A percentile compares a stretch with the other conserved stretches of the same genome.
Evolutionary conservation across 2,888 invertebrate genomes (phyloP).

Genomic region (Ochropleura leucogaster): DNA sequence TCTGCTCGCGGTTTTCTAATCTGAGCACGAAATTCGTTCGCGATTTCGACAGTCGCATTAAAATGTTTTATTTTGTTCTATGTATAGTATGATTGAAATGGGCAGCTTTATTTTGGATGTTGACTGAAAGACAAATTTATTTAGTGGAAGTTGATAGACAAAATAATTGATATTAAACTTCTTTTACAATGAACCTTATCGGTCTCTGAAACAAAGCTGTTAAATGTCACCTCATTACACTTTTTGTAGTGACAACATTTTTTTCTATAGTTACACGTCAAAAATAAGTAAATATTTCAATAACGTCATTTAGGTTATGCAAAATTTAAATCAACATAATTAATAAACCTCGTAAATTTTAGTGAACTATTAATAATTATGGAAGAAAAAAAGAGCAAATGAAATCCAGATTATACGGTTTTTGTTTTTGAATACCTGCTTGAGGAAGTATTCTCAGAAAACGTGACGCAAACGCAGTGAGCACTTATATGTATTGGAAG

Average conservation of each 20-base stretch:
- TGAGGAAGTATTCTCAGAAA: constrained; percentile 1
- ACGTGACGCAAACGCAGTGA: background rate
- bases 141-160: background rate
- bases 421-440: background rate
- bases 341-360: constrained; percentile 21
- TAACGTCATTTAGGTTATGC: background rate
- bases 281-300: constrained; percentile 33
- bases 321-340: constrained; percentile 11
- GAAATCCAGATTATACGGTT: constrained; percentile 11
- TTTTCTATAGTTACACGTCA: constrained; percentile 38
- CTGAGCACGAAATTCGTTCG: constrained; percentile 77
- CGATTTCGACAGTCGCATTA: constrained; percentile 72
- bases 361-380: constrained; percentile 39
- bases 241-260: constrained; percentile 3
- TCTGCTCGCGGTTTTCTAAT: constrained; percentile 85
- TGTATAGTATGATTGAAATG: constrained; percentile 36
- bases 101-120: constrained; percentile 41
- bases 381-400: constrained; percentile 45
- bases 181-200: background rate
- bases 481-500: background rate
- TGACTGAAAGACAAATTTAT: background rate
- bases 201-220: background rate
- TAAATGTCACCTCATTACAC: background rate
- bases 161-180: no score
- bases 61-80: constrained; percentile 60